phyloP scores from a whole-genome alignment of 2,888 invertebrate species.

The Lithophane ornitopus region DNA sequence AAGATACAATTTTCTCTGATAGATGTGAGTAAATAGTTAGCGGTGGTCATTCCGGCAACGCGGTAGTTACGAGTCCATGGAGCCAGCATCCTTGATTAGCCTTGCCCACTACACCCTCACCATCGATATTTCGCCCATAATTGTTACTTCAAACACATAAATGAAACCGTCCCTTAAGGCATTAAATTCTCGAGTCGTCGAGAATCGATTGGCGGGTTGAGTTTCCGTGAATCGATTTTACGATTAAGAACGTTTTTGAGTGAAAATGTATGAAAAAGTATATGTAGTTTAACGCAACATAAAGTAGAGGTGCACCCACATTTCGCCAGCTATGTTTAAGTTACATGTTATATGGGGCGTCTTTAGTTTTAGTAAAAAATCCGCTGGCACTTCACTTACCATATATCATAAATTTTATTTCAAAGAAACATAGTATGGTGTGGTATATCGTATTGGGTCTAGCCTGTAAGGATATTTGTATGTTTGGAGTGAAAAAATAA shows the following conservation, averaged over 20 bases:
- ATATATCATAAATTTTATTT: not conserved
- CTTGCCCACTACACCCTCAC: conserved; percentile 13
- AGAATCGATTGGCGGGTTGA: not conserved
- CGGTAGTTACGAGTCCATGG: conserved; percentile 17
- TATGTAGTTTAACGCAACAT: not conserved
- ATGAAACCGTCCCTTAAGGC: not conserved
- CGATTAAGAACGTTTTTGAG: not conserved
- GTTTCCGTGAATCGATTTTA: not conserved
- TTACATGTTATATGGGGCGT: not conserved
- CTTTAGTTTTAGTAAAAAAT: not conserved
- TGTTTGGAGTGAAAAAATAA: no score
- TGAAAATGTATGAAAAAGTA: not conserved
- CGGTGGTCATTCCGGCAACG: conserved; percentile 22
- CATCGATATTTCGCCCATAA: conserved; percentile 36
- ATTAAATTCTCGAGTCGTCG: not conserved
- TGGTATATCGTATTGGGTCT: no score
- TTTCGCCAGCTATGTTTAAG: no score
- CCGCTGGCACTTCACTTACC: not conserved
- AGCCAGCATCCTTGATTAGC: conserved; percentile 41
- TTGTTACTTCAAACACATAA: conserved; percentile 44
- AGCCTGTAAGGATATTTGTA: no score
- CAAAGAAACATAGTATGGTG: not conserved
- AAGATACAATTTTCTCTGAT: not conserved
- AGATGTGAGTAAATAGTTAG: conserved; percentile 39
- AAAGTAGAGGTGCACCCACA: no score